Conservation (phyloP, 2,888 invertebrate species). For the Campaea margaritaria region DNA sequence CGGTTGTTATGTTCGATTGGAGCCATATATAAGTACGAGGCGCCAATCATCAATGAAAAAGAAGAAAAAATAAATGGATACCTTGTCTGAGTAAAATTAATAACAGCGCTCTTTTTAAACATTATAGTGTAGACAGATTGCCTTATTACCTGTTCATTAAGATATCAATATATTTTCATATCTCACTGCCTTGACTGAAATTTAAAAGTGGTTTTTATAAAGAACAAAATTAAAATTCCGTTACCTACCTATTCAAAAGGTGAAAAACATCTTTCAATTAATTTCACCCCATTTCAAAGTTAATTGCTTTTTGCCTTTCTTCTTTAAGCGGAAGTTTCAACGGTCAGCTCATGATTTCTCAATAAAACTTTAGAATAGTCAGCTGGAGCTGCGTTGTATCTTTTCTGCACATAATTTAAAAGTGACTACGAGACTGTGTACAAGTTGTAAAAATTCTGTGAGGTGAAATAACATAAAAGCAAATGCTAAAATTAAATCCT, state of each 20-base stretch:
- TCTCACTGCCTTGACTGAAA: constrained; percentile 8
- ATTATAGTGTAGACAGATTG: not conserved
- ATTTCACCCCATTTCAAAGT: constrained; percentile 42
- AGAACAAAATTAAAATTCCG: constrained; percentile 22
- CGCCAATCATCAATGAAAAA: too few species aligned
- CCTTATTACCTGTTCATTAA: not conserved
- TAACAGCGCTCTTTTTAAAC: too few species aligned
- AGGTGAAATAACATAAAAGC: constrained; percentile 14
- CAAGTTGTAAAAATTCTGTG: not conserved
- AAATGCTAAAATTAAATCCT: constrained; percentile 27
- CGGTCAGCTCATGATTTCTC: constrained; percentile 35
- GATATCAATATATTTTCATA: constrained; percentile 16
- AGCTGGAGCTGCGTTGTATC: constrained; percentile 18
- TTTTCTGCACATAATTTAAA: constrained; percentile 4
- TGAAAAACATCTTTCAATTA: constrained; percentile 43
- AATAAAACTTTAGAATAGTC: constrained; percentile 34
- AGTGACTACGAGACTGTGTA: too few species aligned
- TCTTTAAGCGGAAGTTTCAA: constrained; percentile 40
- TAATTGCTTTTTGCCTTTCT: constrained; percentile 44
- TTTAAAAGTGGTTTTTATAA: constrained; percentile 22
- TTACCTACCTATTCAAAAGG: constrained; percentile 37
- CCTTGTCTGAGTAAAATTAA: too few species aligned
- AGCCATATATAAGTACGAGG: too few species aligned
- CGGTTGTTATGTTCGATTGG: too few species aligned
- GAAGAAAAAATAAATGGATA: too few species aligned